phyloP scores from a whole-genome alignment of 2,797 vertebrate species.

The Leuciscus waleckii region DNA sequence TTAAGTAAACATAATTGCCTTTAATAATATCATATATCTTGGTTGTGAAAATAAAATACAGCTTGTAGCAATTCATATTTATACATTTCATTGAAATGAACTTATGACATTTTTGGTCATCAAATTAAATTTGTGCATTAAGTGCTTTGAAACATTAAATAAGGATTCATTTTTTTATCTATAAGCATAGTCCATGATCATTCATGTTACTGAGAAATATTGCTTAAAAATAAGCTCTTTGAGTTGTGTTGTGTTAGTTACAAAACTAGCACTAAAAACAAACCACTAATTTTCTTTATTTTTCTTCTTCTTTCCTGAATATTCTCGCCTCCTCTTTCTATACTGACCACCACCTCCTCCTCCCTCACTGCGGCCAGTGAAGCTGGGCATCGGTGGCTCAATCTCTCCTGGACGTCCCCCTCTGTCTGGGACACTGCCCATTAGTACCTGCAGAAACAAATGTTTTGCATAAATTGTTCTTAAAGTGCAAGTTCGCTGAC shows the following conservation, averaged over 20 bases:
- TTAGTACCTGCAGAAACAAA: conserved; percentile 74
- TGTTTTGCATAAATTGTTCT: conserved; percentile 4
- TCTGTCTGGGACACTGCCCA: conserved; percentile 88
- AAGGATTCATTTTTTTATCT: not conserved
- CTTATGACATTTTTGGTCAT: not conserved
- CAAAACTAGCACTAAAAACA: conserved; percentile 13
- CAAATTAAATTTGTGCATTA: not conserved
- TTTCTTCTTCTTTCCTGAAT: conserved; percentile 74
- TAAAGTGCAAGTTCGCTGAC: not conserved
- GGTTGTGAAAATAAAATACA: conserved; percentile 9
- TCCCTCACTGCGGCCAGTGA: conserved; percentile 76
- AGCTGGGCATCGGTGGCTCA: conserved; percentile 87
- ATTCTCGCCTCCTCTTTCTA: conserved; percentile 63
- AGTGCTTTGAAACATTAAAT: conserved; percentile 2
- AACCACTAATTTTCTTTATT: conserved; percentile 68
- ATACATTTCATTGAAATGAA: conserved; percentile 34
- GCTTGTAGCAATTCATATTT: not conserved
- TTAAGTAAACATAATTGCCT: conserved; percentile 1
- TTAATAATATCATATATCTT: conserved; percentile 18
- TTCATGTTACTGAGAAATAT: not conserved
- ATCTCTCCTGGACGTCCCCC: conserved; percentile 88
- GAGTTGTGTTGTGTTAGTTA: not conserved
- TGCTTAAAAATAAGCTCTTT: not conserved
- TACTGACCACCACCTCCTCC: conserved; percentile 54
- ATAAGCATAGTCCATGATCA: not conserved